Percentiles rank a stretch among this genome's conserved stretches.
Evolutionary conservation across 2,888 invertebrate species (phyloP).

Genomic region (Strigamia maritima): DNA sequence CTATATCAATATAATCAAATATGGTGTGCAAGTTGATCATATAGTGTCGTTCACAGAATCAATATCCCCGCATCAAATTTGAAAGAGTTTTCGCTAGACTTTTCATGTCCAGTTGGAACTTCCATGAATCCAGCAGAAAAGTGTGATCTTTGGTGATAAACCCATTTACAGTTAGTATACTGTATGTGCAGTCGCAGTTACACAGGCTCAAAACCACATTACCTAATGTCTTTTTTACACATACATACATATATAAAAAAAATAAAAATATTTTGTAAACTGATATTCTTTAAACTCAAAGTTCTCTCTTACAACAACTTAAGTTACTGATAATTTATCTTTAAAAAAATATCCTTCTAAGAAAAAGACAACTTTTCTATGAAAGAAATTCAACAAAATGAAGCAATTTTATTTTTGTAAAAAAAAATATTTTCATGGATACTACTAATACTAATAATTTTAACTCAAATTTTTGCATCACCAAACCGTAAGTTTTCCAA

Average conservation of each 20-base stretch:
- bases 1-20: background rate
- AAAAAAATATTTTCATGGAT: background rate
- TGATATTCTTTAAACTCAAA: background rate
- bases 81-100: background rate
- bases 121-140: background rate
- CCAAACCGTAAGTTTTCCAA: background rate
- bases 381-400: background rate
- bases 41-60: background rate
- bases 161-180: background rate
- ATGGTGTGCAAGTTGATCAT: background rate
- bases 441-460: background rate
- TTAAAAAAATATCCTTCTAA: background rate
- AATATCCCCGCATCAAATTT: background rate
- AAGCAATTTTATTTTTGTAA: background rate
- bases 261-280: background rate
- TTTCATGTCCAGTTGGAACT: background rate
- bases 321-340: slow-evolving; percentile 3
- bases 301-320: background rate
- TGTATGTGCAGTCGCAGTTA: background rate
- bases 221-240: background rate
- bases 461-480: background rate
- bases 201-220: background rate
- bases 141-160: background rate
- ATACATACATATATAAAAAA: background rate
- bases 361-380: background rate